phyloP scores from a whole-genome alignment of 2,888 invertebrate species.

The Orgyia antiqua region DNA sequence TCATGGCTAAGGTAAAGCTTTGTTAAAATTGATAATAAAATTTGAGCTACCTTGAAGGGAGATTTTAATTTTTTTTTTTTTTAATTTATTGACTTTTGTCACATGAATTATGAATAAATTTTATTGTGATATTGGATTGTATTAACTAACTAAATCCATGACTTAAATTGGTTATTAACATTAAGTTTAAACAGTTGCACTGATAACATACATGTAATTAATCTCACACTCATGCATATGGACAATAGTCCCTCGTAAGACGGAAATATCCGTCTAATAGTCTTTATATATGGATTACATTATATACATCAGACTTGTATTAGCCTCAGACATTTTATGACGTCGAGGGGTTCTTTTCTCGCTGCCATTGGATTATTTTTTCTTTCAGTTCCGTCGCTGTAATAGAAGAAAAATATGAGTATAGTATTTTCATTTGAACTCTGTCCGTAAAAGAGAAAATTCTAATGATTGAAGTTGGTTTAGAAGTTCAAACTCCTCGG shows the following conservation, averaged over 20 bases:
- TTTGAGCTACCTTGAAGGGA: too few species aligned
- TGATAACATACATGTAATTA: conserved; percentile 44
- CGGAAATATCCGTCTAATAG: conserved; percentile 54
- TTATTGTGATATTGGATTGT: conserved; percentile 15
- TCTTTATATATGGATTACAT: conserved; percentile 57
- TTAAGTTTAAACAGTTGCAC: conserved; percentile 10
- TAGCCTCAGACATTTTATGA: conserved; percentile 54
- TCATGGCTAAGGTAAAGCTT: too few species aligned
- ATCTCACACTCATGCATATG: conserved; percentile 64
- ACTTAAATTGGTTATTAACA: too few species aligned
- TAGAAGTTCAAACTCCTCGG: too few species aligned
- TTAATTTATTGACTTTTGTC: conserved; percentile 8
- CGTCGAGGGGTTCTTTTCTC: conserved; percentile 81
- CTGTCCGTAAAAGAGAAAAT: too few species aligned
- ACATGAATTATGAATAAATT: conserved; percentile 20
- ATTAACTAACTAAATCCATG: conserved; percentile 34
- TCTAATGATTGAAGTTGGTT: too few species aligned
- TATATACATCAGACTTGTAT: conserved; percentile 74
- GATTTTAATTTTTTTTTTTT: too few species aligned
- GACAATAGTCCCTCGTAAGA: conserved; percentile 63
- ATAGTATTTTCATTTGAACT: too few species aligned
- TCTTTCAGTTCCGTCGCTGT: conserved; percentile 90
- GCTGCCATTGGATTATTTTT: conserved; percentile 92
- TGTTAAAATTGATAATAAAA: too few species aligned
- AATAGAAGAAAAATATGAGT: conserved; percentile 29